phyloP scores from a whole-genome alignment of 1,140 invertebrate genomes.

The Batillaria attramentaria region DNA sequence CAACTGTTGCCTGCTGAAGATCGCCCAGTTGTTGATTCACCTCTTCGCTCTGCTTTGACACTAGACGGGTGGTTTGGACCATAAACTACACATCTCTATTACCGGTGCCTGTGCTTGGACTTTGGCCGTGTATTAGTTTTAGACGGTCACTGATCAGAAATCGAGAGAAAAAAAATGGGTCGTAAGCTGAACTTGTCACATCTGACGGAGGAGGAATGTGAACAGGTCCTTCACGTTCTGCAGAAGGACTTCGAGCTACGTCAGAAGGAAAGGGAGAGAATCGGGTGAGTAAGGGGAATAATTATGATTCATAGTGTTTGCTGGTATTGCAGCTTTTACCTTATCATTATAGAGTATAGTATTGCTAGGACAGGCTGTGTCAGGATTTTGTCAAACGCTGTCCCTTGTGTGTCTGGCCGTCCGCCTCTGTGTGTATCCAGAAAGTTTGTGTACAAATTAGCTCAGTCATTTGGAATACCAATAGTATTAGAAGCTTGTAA shows the following conservation, averaged over 20 bases:
- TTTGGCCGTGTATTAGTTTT: background rate
- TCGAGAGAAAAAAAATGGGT: constrained; percentile 46
- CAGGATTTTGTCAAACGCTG: background rate
- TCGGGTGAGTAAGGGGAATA: constrained; percentile 55
- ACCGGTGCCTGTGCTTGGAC: background rate
- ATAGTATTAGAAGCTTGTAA: background rate
- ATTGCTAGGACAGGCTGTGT: background rate
- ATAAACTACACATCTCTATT: background rate
- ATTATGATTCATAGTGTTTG: background rate
- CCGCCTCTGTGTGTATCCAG: background rate
- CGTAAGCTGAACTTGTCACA: constrained; percentile 59
- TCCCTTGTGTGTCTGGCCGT: background rate
- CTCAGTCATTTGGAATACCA: background rate
- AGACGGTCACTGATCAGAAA: background rate
- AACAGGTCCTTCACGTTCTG: constrained; percentile 64
- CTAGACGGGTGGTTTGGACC: background rate
- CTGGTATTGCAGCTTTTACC: background rate
- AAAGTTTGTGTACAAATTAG: background rate
- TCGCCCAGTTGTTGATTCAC: background rate
- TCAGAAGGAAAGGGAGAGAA: constrained; percentile 59
- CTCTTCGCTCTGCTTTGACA: background rate
- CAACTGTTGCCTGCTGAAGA: background rate
- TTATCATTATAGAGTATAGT: background rate
- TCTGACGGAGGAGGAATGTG: constrained; percentile 63
- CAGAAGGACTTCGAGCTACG: constrained; percentile 68